Evolutionary conservation across 2,113 vertebrate species (phyloP).

Genomic region (Sebastes fasciatus): DNA sequence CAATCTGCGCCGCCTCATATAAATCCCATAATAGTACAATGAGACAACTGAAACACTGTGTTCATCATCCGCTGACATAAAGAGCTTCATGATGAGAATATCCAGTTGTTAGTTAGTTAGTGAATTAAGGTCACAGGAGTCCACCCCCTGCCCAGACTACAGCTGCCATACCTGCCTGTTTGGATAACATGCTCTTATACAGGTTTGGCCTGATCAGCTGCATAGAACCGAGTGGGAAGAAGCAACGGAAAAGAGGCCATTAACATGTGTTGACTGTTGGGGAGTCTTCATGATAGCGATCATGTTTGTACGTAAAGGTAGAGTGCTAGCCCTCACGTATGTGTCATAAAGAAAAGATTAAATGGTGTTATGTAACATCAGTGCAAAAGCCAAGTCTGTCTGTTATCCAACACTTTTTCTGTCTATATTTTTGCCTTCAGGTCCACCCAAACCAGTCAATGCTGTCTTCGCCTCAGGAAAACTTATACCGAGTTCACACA

Average conservation of each 20-base stretch:
- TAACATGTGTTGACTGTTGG: neutral
- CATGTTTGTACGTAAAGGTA: neutral
- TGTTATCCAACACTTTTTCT: constrained; percentile 34
- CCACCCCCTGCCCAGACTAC: constrained; percentile 8
- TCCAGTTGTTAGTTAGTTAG: neutral
- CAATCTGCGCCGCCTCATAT: constrained; percentile 14
- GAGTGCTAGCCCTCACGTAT: neutral
- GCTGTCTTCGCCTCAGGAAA: constrained; percentile 45
- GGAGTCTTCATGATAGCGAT: neutral
- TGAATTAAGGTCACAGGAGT: constrained; percentile 13
- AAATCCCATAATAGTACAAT: constrained; percentile 21
- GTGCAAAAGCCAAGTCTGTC: constrained; percentile 51
- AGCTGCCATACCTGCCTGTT: constrained; percentile 52
- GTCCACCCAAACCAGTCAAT: constrained; percentile 8
- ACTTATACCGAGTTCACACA: constrained; percentile 38
- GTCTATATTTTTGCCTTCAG: neutral
- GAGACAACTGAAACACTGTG: neutral
- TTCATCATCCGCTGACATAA: neutral
- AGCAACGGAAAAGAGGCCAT: constrained; percentile 34
- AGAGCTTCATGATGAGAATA: neutral
- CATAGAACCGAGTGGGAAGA: neutral
- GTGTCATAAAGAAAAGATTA: constrained; percentile 60
- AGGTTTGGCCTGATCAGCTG: constrained; percentile 75
- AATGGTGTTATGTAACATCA: constrained; percentile 35
- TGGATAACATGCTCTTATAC: constrained; percentile 64